Evolutionary conservation across 2,797 vertebrate genomes (phyloP), one percentile per base, ranked within the genome.

Genomic region (Cygnus olor): DNA sequence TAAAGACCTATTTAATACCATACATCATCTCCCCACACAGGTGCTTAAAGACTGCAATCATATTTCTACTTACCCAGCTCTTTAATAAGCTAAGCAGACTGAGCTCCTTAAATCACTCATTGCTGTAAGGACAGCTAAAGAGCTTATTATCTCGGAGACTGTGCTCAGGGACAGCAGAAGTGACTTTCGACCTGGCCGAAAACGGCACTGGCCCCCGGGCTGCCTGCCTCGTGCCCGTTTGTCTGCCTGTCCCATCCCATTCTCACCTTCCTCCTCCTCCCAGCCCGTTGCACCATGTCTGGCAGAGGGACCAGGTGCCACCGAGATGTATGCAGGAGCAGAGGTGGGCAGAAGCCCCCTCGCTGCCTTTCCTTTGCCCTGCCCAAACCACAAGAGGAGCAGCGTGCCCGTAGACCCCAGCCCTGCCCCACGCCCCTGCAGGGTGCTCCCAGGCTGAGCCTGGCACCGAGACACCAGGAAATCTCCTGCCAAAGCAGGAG

Each of bases 391-490:
- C 27, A 5, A 30, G 47, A 30, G 20, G 15, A 60, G 13, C 10
- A 70, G 28, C 22, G 57, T 58, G n/a, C 70, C 66, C 3, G 4
- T 60, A 18, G 4, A 27, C 34, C 11, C 49, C 36, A 9, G 38
- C 36, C 53, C 38, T 32, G 76, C n/a, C 54, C 11, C 5, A 0
- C 13, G 1, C 24, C 47, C 22, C 47, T 7, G 1, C 2, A 2
- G 85, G 73, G 44, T 44, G 49, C 6, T 74, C 58, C 85, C 60
- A 64, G 40, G 82, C 30, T 78, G 42, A 80, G 57, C 61, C 64
- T 74, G 91, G 53, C n/a, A 1, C 2, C 34, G 65, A 49, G 65
- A 71, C 57, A 38, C 2, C 7, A 42, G 68, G 36, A 91, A n/a
- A 40, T 9, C 76, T 60, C 21, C 70, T 93, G 79, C 89, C 79